Percentiles rank a stretch among this genome's conserved stretches.
Conservation (phyloP, 2,888 invertebrate genomes). For the Rhabditophanes sp. region DNA sequence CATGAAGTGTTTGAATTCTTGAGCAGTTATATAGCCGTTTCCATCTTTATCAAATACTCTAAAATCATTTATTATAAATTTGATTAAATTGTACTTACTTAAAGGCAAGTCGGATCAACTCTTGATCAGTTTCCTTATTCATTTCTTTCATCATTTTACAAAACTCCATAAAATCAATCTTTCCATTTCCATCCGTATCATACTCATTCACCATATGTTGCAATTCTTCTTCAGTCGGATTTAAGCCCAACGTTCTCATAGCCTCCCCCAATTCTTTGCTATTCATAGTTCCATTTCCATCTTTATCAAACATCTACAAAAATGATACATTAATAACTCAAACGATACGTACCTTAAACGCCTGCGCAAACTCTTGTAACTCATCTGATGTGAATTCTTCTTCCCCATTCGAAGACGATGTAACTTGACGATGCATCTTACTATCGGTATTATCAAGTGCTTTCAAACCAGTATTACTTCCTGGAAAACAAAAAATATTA, state of each 20-base stretch:
- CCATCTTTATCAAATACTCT: constrained; percentile 44
- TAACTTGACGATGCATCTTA: constrained; percentile 38
- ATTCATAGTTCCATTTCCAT: constrained; percentile 44
- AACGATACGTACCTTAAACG: constrained; percentile 31
- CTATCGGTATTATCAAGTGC: constrained; percentile 11
- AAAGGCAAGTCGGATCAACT: constrained; percentile 43
- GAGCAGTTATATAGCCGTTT: constrained; percentile 44
- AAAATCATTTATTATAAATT: background rate
- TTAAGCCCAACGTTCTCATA: constrained; percentile 43
- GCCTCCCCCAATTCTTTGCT: constrained; percentile 44
- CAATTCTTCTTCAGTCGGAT: constrained; percentile 43
- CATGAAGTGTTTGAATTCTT: constrained; percentile 44
- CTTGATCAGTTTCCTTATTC: constrained; percentile 45
- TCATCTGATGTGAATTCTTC: constrained; percentile 43
- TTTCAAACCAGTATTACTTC: too few species aligned
- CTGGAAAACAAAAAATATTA: too few species aligned
- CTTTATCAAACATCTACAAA: constrained; percentile 42
- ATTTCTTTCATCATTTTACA: constrained; percentile 45
- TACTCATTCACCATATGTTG: constrained; percentile 39
- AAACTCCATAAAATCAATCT: constrained; percentile 44
- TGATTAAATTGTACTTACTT: constrained; percentile 20
- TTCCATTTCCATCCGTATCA: constrained; percentile 44
- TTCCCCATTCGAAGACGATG: constrained; percentile 33
- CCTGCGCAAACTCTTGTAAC: constrained; percentile 43
- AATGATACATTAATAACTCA: background rate